phyloP scores from a whole-genome alignment of 1,140 invertebrate genomes.

The Orchesella cincta region DNA sequence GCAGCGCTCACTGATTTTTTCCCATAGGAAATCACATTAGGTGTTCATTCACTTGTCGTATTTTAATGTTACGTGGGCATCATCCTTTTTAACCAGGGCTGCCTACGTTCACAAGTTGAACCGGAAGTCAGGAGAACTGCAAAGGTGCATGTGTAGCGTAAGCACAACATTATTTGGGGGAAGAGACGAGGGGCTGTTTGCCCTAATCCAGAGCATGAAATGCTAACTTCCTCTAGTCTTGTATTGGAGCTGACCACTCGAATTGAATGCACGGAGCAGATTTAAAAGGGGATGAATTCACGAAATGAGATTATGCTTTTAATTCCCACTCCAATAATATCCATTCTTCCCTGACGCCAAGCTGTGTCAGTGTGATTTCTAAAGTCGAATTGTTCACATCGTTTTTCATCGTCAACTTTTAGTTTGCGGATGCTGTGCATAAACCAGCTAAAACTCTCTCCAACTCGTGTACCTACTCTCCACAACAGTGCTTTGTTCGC shows the following conservation, averaged over 20 bases:
- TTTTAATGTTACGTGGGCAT: background rate
- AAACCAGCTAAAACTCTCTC: background rate
- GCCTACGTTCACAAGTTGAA: background rate
- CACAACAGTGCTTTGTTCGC: background rate
- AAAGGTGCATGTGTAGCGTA: background rate
- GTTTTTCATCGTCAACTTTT: background rate
- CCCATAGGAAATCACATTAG: too few relatives aligned
- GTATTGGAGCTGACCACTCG: background rate
- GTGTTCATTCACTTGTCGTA: too few relatives aligned
- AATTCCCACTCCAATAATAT: background rate
- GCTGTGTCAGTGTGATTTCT: background rate
- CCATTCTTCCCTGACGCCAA: constrained; percentile 2
- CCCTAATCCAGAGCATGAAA: background rate
- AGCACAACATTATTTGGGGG: background rate
- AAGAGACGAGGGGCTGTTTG: background rate
- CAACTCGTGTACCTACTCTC: too few relatives aligned
- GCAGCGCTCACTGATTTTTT: too few relatives aligned
- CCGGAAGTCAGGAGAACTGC: background rate
- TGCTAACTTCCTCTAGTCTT: background rate
- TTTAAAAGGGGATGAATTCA: background rate
- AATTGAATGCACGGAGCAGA: background rate
- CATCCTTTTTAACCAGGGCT: background rate
- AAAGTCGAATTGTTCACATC: constrained; percentile 11
- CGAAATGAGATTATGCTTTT: background rate
- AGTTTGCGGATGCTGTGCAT: too few relatives aligned